These are phyloP conservation scores for Epinotia ramella DNA, from an alignment of 2,888 invertebrate species.

Conservation along the genomic window DNA sequence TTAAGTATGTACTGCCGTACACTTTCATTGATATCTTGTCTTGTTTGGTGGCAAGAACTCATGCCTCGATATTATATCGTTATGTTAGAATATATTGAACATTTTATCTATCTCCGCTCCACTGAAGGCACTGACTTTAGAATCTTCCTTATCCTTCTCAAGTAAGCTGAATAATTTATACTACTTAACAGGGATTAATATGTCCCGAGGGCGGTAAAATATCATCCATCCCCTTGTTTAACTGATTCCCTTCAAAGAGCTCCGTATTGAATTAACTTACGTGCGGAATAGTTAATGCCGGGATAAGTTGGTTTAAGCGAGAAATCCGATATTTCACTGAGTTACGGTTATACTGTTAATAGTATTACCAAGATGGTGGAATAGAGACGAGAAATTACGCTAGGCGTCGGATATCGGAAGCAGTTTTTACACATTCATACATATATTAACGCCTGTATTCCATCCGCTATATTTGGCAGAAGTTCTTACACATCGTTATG, in stretches of 20 bases:
- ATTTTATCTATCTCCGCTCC: slow-evolving; percentile 13
- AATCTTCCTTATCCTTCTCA: slow-evolving; percentile 42
- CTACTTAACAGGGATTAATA: slow-evolving; percentile 76
- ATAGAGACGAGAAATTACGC: background rate
- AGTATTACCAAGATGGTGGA: slow-evolving; percentile 1
- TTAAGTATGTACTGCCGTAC: no score
- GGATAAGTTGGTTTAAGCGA: slow-evolving; percentile 34
- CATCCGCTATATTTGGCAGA: no score
- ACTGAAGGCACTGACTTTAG: slow-evolving; percentile 8
- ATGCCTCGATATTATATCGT: no score
- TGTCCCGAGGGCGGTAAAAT: slow-evolving; percentile 66
- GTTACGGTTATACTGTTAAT: slow-evolving; percentile 25
- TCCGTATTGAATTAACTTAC: slow-evolving; percentile 41
- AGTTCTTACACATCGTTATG: no score
- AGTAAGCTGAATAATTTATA: slow-evolving; percentile 74
- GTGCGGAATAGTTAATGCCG: slow-evolving; percentile 33
- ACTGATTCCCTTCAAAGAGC: slow-evolving; percentile 42
- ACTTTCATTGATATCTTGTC: no score
- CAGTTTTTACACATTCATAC: background rate
- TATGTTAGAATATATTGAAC: no score
- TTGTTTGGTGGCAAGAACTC: no score
- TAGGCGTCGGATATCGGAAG: background rate
- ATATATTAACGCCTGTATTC: no score
- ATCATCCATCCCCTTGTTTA: slow-evolving; percentile 61
- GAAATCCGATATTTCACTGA: slow-evolving; percentile 32